A percentile compares a stretch with the other conserved stretches of the same genome.
phyloP scores from a whole-genome alignment of 2,113 vertebrate genomes.

The Strigops habroptila region DNA sequence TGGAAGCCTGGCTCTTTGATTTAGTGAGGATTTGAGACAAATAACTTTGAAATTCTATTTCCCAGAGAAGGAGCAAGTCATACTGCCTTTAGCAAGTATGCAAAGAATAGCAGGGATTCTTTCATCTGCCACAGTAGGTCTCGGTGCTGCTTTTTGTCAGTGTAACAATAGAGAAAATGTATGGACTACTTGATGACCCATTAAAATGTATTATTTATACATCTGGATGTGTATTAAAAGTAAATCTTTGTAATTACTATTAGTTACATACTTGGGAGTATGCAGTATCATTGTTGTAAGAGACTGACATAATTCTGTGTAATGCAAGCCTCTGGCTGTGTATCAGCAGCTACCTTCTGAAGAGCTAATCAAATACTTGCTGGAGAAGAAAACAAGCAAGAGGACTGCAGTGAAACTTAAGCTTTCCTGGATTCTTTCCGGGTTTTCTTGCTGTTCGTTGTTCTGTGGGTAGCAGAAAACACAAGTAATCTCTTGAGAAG shows the following conservation, averaged over 20 bases:
- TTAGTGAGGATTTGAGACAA: neutral
- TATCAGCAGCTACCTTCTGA: neutral
- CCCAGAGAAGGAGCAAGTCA: neutral
- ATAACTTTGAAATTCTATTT: neutral
- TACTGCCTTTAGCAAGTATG: neutral
- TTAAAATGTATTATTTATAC: neutral
- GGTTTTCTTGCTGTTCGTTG: neutral
- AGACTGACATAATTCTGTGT: neutral
- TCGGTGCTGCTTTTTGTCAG: neutral
- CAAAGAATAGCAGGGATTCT: neutral
- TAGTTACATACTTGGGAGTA: neutral
- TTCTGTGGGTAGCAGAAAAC: neutral
- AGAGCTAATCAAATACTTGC: slow-evolving; percentile 17
- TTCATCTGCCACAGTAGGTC: neutral
- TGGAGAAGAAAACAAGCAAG: neutral
- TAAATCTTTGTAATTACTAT: neutral
- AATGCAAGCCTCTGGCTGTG: neutral
- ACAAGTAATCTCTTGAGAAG: neutral
- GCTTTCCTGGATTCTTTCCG: neutral
- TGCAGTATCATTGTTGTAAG: neutral
- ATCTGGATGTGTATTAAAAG: neutral
- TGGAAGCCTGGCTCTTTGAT: neutral
- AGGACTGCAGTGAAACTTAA: neutral
- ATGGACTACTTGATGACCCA: neutral
- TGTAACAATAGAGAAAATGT: neutral